Evolutionary conservation across 2,888 invertebrate genomes (phyloP).

Genomic region (Orthosia cruda): DNA sequence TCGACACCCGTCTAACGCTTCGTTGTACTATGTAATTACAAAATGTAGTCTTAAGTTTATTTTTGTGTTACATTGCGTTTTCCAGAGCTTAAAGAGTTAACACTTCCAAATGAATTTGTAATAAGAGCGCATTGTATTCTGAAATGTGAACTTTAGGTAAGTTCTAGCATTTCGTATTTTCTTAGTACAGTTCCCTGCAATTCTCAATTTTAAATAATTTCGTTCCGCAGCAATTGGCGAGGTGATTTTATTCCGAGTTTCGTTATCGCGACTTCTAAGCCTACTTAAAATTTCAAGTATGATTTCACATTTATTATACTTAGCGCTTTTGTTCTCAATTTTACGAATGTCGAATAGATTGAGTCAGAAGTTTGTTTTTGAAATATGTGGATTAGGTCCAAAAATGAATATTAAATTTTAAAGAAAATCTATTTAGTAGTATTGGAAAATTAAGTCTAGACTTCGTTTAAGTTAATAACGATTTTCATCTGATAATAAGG

Average conservation of each 20-base stretch:
- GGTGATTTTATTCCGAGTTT: constrained; percentile 58
- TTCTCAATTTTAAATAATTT: constrained; percentile 56
- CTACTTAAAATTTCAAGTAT: constrained; percentile 68
- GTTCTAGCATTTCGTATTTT: constrained; percentile 46
- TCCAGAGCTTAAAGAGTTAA: constrained; percentile 23
- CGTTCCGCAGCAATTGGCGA: constrained; percentile 53
- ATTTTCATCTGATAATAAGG: constrained; percentile 6
- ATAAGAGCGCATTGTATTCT: constrained; percentile 45
- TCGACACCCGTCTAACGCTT: constrained; percentile 80
- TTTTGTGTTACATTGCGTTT: constrained; percentile 57
- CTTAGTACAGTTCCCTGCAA: constrained; percentile 57
- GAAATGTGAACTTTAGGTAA: constrained; percentile 46
- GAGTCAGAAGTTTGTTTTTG: constrained; percentile 40
- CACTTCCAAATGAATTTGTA: constrained; percentile 49
- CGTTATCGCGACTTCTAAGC: constrained; percentile 62
- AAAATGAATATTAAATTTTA: constrained; percentile 10
- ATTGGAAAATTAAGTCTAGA: constrained; percentile 31
- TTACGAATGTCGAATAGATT: constrained; percentile 47
- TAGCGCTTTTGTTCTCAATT: constrained; percentile 44
- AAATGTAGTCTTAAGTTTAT: constrained; percentile 53
- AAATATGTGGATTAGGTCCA: constrained; percentile 29
- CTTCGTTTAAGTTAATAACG: constrained; percentile 1
- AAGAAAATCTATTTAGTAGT: constrained; percentile 6
- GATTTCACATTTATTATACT: constrained; percentile 68
- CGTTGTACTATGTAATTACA: constrained; percentile 67